phyloP scores from a whole-genome alignment of 2,888 invertebrate genomes.

The Aspidiotus rigidus region DNA sequence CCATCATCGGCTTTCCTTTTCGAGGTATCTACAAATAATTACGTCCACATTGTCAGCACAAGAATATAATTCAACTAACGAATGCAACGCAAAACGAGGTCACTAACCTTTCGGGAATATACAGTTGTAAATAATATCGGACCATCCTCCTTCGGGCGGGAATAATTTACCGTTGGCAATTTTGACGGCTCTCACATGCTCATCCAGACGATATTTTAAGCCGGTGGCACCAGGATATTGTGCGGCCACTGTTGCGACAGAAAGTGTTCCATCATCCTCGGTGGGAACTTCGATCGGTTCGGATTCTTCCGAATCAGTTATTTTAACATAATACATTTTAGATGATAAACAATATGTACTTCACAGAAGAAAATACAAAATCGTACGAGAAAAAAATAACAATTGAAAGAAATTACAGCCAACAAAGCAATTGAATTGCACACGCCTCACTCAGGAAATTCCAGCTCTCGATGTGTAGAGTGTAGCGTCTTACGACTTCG shows the following conservation, averaged over 20 bases:
- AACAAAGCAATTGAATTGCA: too few relatives aligned
- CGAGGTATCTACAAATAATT: constrained; percentile 59
- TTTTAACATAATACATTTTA: constrained; percentile 59
- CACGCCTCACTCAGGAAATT: too few relatives aligned
- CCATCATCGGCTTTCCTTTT: constrained; percentile 93
- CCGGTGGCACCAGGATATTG: constrained; percentile 97
- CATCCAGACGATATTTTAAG: constrained; percentile 88
- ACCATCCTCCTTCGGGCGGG: constrained; percentile 86
- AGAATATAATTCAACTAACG: not conserved
- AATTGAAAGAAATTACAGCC: too few relatives aligned
- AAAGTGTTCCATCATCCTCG: constrained; percentile 83
- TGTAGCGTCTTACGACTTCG: too few relatives aligned
- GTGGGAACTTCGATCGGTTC: constrained; percentile 93
- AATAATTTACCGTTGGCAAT: constrained; percentile 84
- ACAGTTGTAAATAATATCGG: constrained; percentile 51
- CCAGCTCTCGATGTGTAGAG: too few relatives aligned
- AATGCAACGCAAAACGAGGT: not conserved
- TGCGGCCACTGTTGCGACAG: constrained; percentile 85
- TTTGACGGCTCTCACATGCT: constrained; percentile 76
- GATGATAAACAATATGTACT: not conserved
- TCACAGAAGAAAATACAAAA: not conserved
- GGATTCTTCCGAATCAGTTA: constrained; percentile 80
- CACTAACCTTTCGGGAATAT: constrained; percentile 51
- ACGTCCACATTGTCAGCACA: constrained; percentile 32
- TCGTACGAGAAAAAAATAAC: too few relatives aligned